Evolutionary conservation across 1,140 invertebrate genomes (phyloP).

Genomic region (Drosophila baimaii): DNA sequence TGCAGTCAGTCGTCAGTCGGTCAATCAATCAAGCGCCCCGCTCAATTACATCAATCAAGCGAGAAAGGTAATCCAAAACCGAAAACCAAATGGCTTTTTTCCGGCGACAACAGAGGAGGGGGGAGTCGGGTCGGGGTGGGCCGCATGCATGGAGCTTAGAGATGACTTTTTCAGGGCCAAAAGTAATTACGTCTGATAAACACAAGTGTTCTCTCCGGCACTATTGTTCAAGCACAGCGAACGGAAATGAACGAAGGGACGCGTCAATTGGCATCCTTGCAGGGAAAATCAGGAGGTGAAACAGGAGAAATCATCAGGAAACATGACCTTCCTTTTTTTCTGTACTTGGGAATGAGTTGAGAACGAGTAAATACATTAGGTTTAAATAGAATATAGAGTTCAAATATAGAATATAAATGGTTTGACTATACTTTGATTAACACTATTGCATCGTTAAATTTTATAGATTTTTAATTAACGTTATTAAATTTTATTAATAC

Average conservation of each 20-base stretch:
- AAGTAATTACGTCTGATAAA: slow-evolving; percentile 46
- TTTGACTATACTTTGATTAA: too few relatives aligned
- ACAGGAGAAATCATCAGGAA: neutral
- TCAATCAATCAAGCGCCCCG: slow-evolving; percentile 51
- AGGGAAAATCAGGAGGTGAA: neutral
- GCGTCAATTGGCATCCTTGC: slow-evolving; percentile 3
- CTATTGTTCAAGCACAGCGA: neutral
- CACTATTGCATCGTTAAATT: neutral
- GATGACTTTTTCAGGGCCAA: slow-evolving; percentile 21
- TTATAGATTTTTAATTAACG: too few relatives aligned
- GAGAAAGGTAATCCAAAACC: slow-evolving; percentile 51
- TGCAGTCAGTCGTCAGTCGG: slow-evolving; percentile 31
- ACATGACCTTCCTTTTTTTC: too few relatives aligned
- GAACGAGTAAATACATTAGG: too few relatives aligned
- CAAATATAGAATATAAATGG: neutral
- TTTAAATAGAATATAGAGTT: neutral
- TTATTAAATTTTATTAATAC: too few relatives aligned
- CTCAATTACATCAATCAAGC: slow-evolving; percentile 62
- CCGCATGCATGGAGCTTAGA: slow-evolving; percentile 8
- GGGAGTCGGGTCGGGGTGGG: neutral
- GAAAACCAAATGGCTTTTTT: slow-evolving; percentile 34
- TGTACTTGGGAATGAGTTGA: neutral
- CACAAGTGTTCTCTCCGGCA: slow-evolving; percentile 5
- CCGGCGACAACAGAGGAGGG: slow-evolving; percentile 1
- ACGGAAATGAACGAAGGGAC: neutral